A percentile compares a stretch with the other conserved stretches of the same genome.
These are phyloP conservation scores for Drosophila repletoides DNA, from an alignment of 1,140 invertebrate species.

Conservation along the genomic window DNA sequence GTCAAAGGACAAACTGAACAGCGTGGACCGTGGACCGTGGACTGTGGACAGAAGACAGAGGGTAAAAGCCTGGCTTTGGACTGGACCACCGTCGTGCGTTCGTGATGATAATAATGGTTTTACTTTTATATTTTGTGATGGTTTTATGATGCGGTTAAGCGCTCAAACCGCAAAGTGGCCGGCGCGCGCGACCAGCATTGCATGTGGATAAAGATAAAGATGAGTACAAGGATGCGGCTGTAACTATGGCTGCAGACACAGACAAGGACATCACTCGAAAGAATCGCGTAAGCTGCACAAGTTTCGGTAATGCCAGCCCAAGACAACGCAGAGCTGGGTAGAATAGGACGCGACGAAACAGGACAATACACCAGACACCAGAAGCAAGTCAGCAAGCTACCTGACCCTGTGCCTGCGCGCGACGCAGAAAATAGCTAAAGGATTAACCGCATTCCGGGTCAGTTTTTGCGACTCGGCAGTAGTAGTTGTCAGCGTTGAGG, in stretches of 20 bases:
- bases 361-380: too few species aligned
- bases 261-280: slow-evolving; percentile 15
- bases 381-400: too few species aligned
- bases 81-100: slow-evolving; percentile 50
- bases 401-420: slow-evolving; percentile 31
- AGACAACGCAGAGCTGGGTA: neutral
- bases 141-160: slow-evolving; percentile 81
- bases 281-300: slow-evolving; percentile 70
- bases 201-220: slow-evolving; percentile 4
- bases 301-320: slow-evolving; percentile 58
- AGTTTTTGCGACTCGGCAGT: slow-evolving; percentile 19
- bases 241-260: slow-evolving; percentile 4
- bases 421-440: slow-evolving; percentile 73
- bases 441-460: slow-evolving; percentile 75
- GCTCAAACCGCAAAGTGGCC: slow-evolving; percentile 75
- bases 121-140: slow-evolving; percentile 74
- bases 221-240: neutral
- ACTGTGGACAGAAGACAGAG: neutral
- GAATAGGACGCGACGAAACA: too few species aligned
- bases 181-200: slow-evolving; percentile 47
- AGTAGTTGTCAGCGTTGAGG: neutral
- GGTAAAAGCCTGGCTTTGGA: slow-evolving; percentile 7
- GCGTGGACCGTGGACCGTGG: too few species aligned
- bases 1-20: neutral
- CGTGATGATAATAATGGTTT: slow-evolving; percentile 76